Percentiles rank a stretch among this genome's conserved stretches.
Conservation (phyloP, 2,797 vertebrate species). For the Enteromius trimaculatus region DNA sequence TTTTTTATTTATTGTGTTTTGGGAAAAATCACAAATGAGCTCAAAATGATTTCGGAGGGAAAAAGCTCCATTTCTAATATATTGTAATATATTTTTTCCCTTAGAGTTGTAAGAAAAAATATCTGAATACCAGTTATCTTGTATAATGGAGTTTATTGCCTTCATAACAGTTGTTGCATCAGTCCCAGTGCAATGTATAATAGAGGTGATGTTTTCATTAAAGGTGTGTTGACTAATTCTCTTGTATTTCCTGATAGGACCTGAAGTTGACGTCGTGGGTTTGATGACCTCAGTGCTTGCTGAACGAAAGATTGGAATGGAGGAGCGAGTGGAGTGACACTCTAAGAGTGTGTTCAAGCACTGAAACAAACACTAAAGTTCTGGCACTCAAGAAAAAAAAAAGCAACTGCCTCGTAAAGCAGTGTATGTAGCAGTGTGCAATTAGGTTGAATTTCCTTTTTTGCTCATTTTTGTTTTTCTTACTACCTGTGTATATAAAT, state of each 20-base stretch:
- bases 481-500: constrained; percentile 84
- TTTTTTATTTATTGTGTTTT: neutral
- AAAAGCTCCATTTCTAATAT: no score
- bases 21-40: neutral
- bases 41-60: neutral
- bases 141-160: neutral
- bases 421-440: constrained; percentile 98
- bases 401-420: constrained; percentile 92
- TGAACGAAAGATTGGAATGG: constrained; percentile 76
- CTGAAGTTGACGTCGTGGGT: constrained; percentile 73
- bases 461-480: constrained; percentile 73
- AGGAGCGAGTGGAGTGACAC: constrained; percentile 51
- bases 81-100: no score
- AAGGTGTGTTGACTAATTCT: neutral
- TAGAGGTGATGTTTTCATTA: neutral
- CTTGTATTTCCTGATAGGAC: constrained; percentile 72
- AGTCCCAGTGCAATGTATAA: neutral
- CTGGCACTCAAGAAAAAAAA: constrained; percentile 82
- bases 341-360: constrained; percentile 87
- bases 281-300: constrained; percentile 78
- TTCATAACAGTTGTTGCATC: neutral
- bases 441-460: constrained; percentile 86
- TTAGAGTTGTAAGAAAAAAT: neutral
- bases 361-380: constrained; percentile 94
- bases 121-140: no score